A percentile compares a stretch with the other conserved stretches of the same genome.
phyloP scores from a whole-genome alignment of 2,888 invertebrate genomes.

The Protophormia terraenovae region DNA sequence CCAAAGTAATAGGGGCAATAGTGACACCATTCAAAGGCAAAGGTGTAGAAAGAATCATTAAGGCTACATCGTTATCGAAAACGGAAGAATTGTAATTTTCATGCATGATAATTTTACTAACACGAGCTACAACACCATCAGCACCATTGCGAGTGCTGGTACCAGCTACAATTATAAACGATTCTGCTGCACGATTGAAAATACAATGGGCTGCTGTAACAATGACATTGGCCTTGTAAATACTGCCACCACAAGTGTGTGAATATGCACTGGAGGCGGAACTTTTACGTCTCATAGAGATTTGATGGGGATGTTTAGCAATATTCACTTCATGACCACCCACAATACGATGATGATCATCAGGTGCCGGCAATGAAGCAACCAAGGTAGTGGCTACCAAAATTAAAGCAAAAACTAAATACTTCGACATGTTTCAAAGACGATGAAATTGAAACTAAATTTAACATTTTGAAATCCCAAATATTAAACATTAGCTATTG shows the following conservation, averaged over 20 bases:
- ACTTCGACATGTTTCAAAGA: constrained; percentile 2
- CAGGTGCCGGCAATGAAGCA: not conserved
- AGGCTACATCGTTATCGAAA: constrained; percentile 84
- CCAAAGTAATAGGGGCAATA: constrained; percentile 73
- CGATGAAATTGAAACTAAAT: not conserved
- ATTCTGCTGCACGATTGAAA: constrained; percentile 65
- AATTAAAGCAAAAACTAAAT: not conserved
- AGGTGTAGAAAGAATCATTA: constrained; percentile 75
- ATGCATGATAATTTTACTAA: constrained; percentile 82
- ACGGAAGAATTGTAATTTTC: constrained; percentile 79
- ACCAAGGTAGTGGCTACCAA: not conserved
- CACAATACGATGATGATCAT: constrained; percentile 74
- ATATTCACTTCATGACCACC: constrained; percentile 73
- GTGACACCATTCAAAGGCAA: constrained; percentile 74
- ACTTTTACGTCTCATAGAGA: constrained; percentile 73
- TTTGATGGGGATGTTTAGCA: constrained; percentile 73
- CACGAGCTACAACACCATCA: constrained; percentile 82
- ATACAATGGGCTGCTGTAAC: constrained; percentile 78
- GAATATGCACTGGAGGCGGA: constrained; percentile 64
- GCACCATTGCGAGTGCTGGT: constrained; percentile 81
- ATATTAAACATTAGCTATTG: not conserved
- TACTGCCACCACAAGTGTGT: constrained; percentile 77
- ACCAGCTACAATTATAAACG: constrained; percentile 82
- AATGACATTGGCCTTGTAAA: constrained; percentile 66
- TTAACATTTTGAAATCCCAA: not conserved